Base-by-base conservation (phyloP, 2,888 invertebrate species). In the Teleiodes luculella region DNA sequence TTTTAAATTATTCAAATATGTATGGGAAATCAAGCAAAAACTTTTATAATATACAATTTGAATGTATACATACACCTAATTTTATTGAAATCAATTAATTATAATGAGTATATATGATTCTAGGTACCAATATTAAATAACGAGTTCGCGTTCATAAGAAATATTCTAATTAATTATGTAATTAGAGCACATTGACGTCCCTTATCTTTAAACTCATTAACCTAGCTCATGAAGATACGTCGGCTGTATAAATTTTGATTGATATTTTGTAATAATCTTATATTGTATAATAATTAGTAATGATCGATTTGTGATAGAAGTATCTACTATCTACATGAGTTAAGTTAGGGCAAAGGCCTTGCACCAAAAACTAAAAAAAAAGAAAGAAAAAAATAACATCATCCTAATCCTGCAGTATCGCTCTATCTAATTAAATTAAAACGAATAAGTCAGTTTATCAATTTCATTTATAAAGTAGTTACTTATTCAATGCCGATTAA, bases 141-240 rank as follows among this genome's bases (percentile, higher is more conserved):
- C n/a, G n/a, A n/a, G n/a, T n/a, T n/a, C n/a, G n/a, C n/a, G n/a
- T n/a, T n/a, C n/a, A n/a, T n/a, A n/a, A n/a, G n/a, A n/a, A n/a
- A 36, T 14, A 39, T 16, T 18, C 1, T 18, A 10, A 39, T 18
- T 16, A n/a, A 43, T 43, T 43, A 43, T 5, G 8, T 33, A 8
- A n/a, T 8, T 33, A 33, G 3, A 43, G 43, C 8, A 24, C 43
- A 43, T 43, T 43, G 43, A n/a, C 43, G 43, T 43, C 43, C 43
- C 43, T 43, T 43, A 43, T 24, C 43, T 43, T 43, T 28, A 28
- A 43, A 24, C n/a, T 18, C 43, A 20, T 24, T 24, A 43, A 28
- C 43, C 43, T 13, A n/a, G 43, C 24, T 43, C 43, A 20, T 43
- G 43, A 20, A 39, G 24, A 6, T 24, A 24, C 24, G 24, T 24